These are phyloP conservation scores for Ditula angustiorana DNA, from an alignment of 2,888 invertebrate genomes.

Conservation along the genomic window DNA sequence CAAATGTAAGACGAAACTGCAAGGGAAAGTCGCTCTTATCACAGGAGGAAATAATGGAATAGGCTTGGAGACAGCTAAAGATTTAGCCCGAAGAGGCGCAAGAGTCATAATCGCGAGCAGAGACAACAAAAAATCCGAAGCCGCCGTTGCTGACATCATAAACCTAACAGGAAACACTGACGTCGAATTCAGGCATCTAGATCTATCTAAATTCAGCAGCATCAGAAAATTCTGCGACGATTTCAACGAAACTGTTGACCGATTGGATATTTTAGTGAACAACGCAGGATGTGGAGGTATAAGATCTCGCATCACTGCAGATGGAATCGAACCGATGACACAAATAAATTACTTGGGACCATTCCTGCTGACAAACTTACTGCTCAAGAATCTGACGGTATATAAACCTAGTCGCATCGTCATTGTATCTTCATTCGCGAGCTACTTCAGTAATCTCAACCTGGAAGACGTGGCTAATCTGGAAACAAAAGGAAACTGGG, in stretches of 20 bases:
- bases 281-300: constrained; percentile 84
- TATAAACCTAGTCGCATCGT: constrained; percentile 76
- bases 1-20: constrained; percentile 58
- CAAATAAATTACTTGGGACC: constrained; percentile 90
- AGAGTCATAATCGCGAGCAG: constrained; percentile 91
- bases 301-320: constrained; percentile 74
- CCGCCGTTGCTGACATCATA: constrained; percentile 88
- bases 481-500: constrained; percentile 54
- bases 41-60: constrained; percentile 94
- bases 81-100: constrained; percentile 89
- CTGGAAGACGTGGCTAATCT: constrained; percentile 52
- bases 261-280: constrained; percentile 87
- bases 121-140: constrained; percentile 88
- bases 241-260: constrained; percentile 77
- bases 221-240: constrained; percentile 86
- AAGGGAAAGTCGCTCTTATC: constrained; percentile 88
- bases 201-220: constrained; percentile 80
- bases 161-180: constrained; percentile 88
- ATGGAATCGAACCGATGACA: constrained; percentile 87
- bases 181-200: constrained; percentile 85
- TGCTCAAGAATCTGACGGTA: constrained; percentile 76
- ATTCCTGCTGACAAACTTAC: constrained; percentile 89
- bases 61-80: constrained; percentile 90
- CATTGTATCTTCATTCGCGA: constrained; percentile 69
- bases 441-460: constrained; percentile 79